Conservation (phyloP, 2,113 vertebrate species). For the Podarcis muralis region DNA sequence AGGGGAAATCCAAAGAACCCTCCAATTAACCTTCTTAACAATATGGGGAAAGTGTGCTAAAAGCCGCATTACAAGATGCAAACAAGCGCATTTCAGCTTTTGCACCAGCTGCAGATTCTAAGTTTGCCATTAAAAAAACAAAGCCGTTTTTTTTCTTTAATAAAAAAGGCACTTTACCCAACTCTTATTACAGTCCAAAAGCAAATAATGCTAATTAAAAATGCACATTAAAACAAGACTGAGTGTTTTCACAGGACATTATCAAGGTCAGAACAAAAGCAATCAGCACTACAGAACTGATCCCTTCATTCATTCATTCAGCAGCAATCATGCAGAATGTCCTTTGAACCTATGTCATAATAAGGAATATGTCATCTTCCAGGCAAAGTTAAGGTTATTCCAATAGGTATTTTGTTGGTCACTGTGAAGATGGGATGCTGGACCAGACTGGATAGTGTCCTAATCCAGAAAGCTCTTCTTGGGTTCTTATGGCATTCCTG, state of each 20-base stretch:
- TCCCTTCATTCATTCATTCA: background rate
- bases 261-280: slow-evolving; percentile 15
- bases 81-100: background rate
- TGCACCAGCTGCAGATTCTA: background rate
- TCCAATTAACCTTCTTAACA: background rate
- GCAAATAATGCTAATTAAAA: background rate
- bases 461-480: too few relatives aligned
- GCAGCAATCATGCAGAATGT: background rate
- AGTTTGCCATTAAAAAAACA: background rate
- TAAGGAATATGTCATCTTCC: background rate
- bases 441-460: too few relatives aligned
- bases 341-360: background rate
- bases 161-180: background rate
- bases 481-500: background rate
- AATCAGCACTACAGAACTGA: background rate
- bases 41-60: background rate
- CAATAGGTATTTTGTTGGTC: too few relatives aligned
- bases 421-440: too few relatives aligned
- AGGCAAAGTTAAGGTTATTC: background rate
- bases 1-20: background rate
- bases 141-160: background rate
- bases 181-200: background rate
- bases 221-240: background rate
- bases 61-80: background rate
- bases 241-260: slow-evolving; percentile 1